phyloP scores from a whole-genome alignment of 2,888 invertebrate species.

The Eudasyphora cyanicolor region DNA sequence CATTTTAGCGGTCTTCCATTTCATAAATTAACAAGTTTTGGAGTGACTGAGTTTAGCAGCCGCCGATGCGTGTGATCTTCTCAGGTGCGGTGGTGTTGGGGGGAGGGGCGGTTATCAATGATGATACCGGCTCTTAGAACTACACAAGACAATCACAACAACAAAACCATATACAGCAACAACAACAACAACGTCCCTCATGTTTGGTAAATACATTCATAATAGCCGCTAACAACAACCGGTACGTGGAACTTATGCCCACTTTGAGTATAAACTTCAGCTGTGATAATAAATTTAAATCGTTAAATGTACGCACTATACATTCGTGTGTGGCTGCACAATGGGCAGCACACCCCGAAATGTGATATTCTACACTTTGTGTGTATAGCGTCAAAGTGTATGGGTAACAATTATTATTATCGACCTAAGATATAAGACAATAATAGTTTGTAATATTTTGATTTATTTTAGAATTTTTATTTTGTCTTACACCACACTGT shows the following conservation, averaged over 20 bases:
- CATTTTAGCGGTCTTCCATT: not conserved
- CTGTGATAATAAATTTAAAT: not conserved
- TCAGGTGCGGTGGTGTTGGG: no score
- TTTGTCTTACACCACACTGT: no score
- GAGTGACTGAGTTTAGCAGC: not conserved
- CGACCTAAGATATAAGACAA: no score
- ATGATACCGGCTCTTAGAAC: slow-evolving; percentile 9
- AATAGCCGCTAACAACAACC: not conserved
- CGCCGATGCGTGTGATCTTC: not conserved
- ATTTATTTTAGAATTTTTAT: no score
- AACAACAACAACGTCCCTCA: not conserved
- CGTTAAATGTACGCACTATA: not conserved
- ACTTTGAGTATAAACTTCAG: not conserved
- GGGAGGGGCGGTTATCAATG: not conserved
- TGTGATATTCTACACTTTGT: no score
- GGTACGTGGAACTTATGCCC: not conserved
- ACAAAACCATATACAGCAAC: not conserved
- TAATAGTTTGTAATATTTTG: no score
- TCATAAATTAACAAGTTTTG: slow-evolving; percentile 58
- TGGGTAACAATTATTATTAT: no score
- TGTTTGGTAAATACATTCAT: not conserved
- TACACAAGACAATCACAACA: not conserved
- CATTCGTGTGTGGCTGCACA: not conserved
- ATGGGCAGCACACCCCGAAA: no score
- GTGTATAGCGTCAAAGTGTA: no score